Evolutionary conservation across 2,113 vertebrate species (phyloP), one percentile per base, ranked within the genome.

Genomic region (Hippocampus comes): DNA sequence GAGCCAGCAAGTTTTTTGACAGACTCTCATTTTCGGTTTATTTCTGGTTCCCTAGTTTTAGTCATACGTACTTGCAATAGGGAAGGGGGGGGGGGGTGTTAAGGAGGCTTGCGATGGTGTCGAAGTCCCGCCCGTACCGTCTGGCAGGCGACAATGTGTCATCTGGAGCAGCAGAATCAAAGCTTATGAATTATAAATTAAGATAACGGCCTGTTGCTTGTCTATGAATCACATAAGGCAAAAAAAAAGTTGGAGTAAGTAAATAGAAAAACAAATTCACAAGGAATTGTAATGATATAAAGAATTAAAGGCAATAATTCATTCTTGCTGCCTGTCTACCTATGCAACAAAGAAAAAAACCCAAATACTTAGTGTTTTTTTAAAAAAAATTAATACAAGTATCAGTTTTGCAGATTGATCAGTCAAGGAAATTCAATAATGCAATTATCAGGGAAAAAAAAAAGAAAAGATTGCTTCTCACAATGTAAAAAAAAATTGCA

Each of bases 181-280:
- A 65, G 63, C 63, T 46, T 46, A 43, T 65, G 63, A 65, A 65
- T 65, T 65, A 65, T 42, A 7, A 65, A 46, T 23, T 46, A 53
- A 53, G 51, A 12, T 4, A 43, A n/a, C 38, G 20, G 20, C 18
- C 63, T 43, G 63, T 64, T 64, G 63, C 41, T 11, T 65, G 41
- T 23, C 27, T 34, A 34, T 34, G 59, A 30, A 61, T 34, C 27
- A 61, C 5, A 34, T 6, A 20, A 2, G 14, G 11, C 1, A 6
- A 51, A 51, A 51, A 51, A 51, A 17, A 51, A 18, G 17, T 17
- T 18, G 20, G 20, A 51, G 14, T 14, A 12, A 14, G 43, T 15
- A 12, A 12, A 12, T 30, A 46, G 12, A 46, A 46, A 46, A 49
- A 49, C 0, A 15, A 49, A 49, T 49, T 48, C 10, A 49, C 5